Base-by-base conservation (phyloP, 2,113 vertebrate genomes). In the Hippocampus zosterae region DNA sequence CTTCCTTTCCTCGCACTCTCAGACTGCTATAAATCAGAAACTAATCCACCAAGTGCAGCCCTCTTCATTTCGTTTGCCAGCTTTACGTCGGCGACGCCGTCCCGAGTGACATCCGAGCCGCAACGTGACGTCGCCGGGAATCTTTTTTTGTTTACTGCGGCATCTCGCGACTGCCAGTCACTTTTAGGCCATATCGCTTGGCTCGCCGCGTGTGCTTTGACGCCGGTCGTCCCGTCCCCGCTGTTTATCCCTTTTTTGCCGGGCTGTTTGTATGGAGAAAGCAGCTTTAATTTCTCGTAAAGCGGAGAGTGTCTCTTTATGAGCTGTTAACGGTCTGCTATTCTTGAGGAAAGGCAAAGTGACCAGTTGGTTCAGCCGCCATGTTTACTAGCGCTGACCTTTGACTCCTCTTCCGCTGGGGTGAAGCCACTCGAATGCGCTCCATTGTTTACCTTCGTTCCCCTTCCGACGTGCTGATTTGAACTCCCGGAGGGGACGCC, bases 321-420 rank as follows among this genome's bases (percentile, higher is more conserved):
- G 78, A 90, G 86, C 87, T 88, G 91, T 79, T 92, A 91, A 91
- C 87, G 89, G 78, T 74, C 80, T 88, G 84, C 81, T 91, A 89
- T 91, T 87, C 76, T 77, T 46, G 68, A 56, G 78, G 78, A 88
- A 88, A 89, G 71, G 67, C 81, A 86, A 84, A 90, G 86, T 85
- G 90, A 90, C 87, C 81, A 75, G 55, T 86, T 86, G 75, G 78
- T 89, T 82, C 61, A 84, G 81, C 2, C 63, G 3, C 46, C 70
- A 76, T 84, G 81, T 90, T 92, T 90, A 89, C 77, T 82, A 74
- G 84, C 65, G 61, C 78, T 82, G 82, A 68, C 81, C 85, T 81
- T 81, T 87, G 84, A 84, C 88, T 76, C 40, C 53, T 85, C 44
- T 29, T 60, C 75, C 76, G 74, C 52, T 69, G 75, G 65, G 57